Percentiles rank a stretch among this genome's conserved stretches.
Evolutionary conservation across 1,140 invertebrate species (phyloP).

Genomic region (Yoshiicerus persimilis): DNA sequence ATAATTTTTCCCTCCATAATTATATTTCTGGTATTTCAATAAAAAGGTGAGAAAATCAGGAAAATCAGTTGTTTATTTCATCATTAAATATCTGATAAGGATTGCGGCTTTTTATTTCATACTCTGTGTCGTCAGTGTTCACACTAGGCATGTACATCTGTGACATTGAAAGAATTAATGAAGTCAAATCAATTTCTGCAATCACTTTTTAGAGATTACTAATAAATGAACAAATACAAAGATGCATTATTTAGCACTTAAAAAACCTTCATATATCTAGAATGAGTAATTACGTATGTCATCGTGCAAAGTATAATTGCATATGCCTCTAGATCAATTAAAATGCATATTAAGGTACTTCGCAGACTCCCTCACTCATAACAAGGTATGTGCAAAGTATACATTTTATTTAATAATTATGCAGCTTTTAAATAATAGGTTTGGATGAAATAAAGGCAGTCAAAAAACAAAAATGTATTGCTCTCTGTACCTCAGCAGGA

Average conservation of each 20-base stretch:
- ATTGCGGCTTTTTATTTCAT: not conserved
- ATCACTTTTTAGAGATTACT: not conserved
- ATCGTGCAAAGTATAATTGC: too few species aligned
- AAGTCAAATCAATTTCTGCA: not conserved
- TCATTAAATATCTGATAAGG: not conserved
- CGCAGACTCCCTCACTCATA: too few species aligned
- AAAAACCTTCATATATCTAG: too few species aligned
- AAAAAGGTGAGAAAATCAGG: not conserved
- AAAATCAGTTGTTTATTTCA: not conserved
- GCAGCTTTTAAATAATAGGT: too few species aligned
- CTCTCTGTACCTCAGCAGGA: too few species aligned
- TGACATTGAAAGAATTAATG: not conserved
- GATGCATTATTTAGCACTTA: not conserved
- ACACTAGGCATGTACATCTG: not conserved
- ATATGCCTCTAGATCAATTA: too few species aligned
- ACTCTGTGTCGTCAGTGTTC: not conserved
- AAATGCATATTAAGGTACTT: too few species aligned
- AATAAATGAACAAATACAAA: not conserved
- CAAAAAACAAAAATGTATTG: too few species aligned
- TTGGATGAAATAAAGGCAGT: too few species aligned
- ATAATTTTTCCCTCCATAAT: not conserved
- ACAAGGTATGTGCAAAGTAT: too few species aligned
- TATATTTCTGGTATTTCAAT: not conserved
- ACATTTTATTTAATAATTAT: too few species aligned
- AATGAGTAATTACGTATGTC: too few species aligned